Evolutionary conservation across 2,797 vertebrate genomes (phyloP).

Genomic region (Clarias laeviceps): DNA sequence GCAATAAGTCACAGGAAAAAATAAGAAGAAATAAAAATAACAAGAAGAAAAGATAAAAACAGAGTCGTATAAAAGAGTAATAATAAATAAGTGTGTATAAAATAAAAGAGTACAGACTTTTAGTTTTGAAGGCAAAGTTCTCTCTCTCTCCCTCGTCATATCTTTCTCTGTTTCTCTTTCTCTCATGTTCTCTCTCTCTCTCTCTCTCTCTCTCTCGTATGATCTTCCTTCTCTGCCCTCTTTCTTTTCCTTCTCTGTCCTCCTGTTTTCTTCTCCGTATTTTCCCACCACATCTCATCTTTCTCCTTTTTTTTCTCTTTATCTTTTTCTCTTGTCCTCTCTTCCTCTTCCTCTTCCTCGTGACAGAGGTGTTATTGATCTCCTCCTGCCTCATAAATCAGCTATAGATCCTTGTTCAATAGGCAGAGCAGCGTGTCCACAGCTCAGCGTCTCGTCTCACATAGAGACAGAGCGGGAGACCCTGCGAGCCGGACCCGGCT

Average conservation of each 20-base stretch:
- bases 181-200: too few relatives aligned
- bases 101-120: too few relatives aligned
- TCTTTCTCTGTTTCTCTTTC: too few relatives aligned
- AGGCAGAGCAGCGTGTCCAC: conserved; percentile 71
- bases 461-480: conserved; percentile 33
- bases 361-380: conserved; percentile 69
- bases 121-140: too few relatives aligned
- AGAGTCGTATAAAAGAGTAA: too few relatives aligned
- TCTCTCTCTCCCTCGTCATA: too few relatives aligned
- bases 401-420: conserved; percentile 69
- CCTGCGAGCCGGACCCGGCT: conserved; percentile 34
- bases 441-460: conserved; percentile 65
- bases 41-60: too few relatives aligned
- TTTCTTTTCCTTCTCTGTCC: neutral
- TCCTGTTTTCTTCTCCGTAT: neutral
- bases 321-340: neutral
- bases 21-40: too few relatives aligned
- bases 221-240: too few relatives aligned
- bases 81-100: too few relatives aligned
- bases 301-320: neutral
- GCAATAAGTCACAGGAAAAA: too few relatives aligned
- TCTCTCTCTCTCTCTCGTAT: too few relatives aligned
- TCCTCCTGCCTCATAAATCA: conserved; percentile 66
- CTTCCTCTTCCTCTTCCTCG: conserved; percentile 15
- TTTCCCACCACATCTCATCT: neutral